Conservation (phyloP, 2,113 vertebrate genomes). For the Ceyx melanurus region DNA sequence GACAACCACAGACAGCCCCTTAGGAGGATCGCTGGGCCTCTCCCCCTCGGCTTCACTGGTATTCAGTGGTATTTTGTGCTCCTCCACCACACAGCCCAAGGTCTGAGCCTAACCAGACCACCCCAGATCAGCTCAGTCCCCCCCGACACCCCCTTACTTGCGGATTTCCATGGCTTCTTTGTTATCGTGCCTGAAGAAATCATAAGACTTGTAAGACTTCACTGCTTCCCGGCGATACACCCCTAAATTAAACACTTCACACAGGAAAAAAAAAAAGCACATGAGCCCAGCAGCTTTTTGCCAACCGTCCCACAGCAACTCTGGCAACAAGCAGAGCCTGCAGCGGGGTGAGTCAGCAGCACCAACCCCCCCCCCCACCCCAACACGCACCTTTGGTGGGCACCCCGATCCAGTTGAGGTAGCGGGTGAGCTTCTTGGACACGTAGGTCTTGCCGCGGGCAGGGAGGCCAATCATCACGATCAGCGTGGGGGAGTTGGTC, state of each 20-base stretch:
- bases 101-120: neutral
- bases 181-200: constrained; percentile 98
- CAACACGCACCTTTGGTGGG: constrained; percentile 88
- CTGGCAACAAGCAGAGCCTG: neutral
- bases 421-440: constrained; percentile 96
- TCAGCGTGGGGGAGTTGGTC: constrained; percentile 96
- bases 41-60: fast-evolving
- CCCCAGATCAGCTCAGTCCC: fast-evolving
- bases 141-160: constrained; percentile 76
- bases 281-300: neutral
- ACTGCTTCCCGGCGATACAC: constrained; percentile 94
- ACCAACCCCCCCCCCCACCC: neutral
- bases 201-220: constrained; percentile 92
- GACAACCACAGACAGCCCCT: fast-evolving
- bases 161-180: constrained; percentile 96
- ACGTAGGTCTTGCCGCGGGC: constrained; percentile 94
- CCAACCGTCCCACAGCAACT: fast-evolving
- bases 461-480: constrained; percentile 96
- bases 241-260: constrained; percentile 94
- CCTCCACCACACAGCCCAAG: neutral
- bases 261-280: fast-evolving
- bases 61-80: fast-evolving
- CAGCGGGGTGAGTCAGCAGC: fast-evolving
- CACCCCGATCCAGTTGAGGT: constrained; percentile 98
- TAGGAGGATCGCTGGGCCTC: neutral